Percentiles rank a stretch among this genome's conserved stretches.
Conservation (phyloP, 2,113 vertebrate species). For the Corythornis madagascariensis region DNA sequence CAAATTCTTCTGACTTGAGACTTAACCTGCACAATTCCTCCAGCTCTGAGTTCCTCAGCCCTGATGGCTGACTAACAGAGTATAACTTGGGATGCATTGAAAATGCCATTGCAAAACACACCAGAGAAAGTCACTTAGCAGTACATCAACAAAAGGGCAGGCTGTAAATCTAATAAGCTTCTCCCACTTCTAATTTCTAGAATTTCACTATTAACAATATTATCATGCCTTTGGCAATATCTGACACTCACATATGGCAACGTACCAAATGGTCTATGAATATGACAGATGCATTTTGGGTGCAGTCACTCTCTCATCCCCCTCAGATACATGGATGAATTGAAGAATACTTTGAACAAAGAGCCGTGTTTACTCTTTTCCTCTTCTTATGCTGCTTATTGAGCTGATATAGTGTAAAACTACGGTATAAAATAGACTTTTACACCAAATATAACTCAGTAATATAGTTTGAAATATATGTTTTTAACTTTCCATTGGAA, state of each 20-base stretch:
- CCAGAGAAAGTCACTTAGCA: slow-evolving; percentile 25
- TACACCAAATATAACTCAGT: slow-evolving; percentile 13
- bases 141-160: background rate
- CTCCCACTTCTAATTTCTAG: slow-evolving; percentile 33
- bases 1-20: slow-evolving; percentile 10
- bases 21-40: background rate
- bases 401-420: background rate
- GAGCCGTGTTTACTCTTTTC: background rate
- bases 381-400: slow-evolving; percentile 31
- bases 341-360: slow-evolving; percentile 24
- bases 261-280: slow-evolving; percentile 39
- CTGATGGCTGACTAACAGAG: background rate
- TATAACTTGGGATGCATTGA: slow-evolving; percentile 5
- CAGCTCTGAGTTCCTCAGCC: background rate
- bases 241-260: slow-evolving; percentile 22
- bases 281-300: slow-evolving; percentile 17
- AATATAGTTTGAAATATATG: slow-evolving; percentile 44
- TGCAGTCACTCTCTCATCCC: background rate
- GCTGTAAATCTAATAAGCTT: slow-evolving; percentile 2
- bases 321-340: background rate
- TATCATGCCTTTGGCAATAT: slow-evolving; percentile 36
- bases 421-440: background rate
- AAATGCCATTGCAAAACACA: slow-evolving; percentile 15
- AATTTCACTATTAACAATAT: slow-evolving; percentile 7
- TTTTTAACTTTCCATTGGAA: slow-evolving; percentile 47